Evolutionary conservation across 2,888 invertebrate species (phyloP).

Genomic region (Halictus quadricinctus): DNA sequence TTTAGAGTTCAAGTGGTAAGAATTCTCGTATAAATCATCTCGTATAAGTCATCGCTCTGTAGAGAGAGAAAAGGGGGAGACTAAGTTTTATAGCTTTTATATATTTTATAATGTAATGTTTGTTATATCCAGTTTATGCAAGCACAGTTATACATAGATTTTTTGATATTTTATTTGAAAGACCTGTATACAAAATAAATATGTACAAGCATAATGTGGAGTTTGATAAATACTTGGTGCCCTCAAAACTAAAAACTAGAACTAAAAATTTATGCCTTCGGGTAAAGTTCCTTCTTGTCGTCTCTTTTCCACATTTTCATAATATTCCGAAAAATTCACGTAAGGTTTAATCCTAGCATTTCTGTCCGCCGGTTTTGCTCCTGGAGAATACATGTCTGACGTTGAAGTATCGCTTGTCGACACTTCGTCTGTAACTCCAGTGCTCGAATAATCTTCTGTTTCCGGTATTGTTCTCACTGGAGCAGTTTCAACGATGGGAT

Average conservation of each 20-base stretch:
- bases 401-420: constrained; percentile 81
- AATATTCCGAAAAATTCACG: constrained; percentile 93
- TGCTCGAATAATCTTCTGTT: constrained; percentile 67
- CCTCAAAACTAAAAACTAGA: neutral
- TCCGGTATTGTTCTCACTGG: constrained; percentile 71
- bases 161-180: constrained; percentile 27
- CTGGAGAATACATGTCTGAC: constrained; percentile 78
- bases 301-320: constrained; percentile 88
- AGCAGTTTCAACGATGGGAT: constrained; percentile 85
- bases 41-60: neutral
- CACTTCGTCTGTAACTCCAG: constrained; percentile 72
- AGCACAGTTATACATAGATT: constrained; percentile 27
- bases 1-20: neutral
- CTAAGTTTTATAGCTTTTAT: constrained; percentile 5
- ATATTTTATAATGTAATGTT: neutral
- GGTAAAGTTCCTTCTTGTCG: constrained; percentile 87
- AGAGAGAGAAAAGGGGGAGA: neutral
- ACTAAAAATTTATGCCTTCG: constrained; percentile 84
- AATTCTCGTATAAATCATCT: neutral
- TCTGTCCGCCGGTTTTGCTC: constrained; percentile 84
- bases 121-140: constrained; percentile 25
- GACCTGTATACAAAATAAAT: constrained; percentile 36
- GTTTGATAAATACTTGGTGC: constrained; percentile 23
- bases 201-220: constrained; percentile 18
- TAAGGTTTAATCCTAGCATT: constrained; percentile 90